Evolutionary conservation across 2,888 invertebrate species (phyloP), one percentile per base, ranked within the genome.

Genomic region (Hypercompe scribonia): DNA sequence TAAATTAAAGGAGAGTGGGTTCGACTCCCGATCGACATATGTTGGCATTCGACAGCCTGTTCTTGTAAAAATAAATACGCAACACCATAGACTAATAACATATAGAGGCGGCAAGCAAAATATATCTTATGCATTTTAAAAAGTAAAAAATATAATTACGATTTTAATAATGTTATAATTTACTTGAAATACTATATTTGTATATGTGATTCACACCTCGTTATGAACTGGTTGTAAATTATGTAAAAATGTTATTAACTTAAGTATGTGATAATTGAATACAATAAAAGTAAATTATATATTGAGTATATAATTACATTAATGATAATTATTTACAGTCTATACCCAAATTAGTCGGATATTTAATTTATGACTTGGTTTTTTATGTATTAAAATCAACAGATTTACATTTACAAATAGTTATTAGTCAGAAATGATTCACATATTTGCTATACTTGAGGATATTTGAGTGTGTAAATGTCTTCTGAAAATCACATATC

Each of bases 1-100:
- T 95, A 95, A 95, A 95, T 93, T 93, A 92, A 90, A 84, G 85
- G 87, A 82, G 86, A 87, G 81, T 84, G 78, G 77, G 86, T 90
- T 86, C 86, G 87, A 85, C 72, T 82, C 82, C 83, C 88, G 81
- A 84, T 85, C 89, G 90, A 91, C 95, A 95, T 95, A 93, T 95
- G 95, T 91, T 91, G 84, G 77, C 64, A 82, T 83, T 88, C 88
- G 88, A 88, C 90, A 90, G 88, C 84, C 86, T 86, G 89, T 83
- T 86, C 86, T 89, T 90, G 87, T 88, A 86, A 88, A 91, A 88
- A 89, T 90, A 90, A 88, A 89, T 83, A 83, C 76, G 79, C 78
- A 74, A 79, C 65, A 66, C 76, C 76, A 58, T 82, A 86, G 84
- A 81, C 24, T 15, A 15, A 72, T 46, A 33, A 68, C 31, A 24